Percentiles rank a stretch among this genome's conserved stretches.
phyloP scores from a whole-genome alignment of 2,888 invertebrate genomes.

The Megalurothrips usitatus region DNA sequence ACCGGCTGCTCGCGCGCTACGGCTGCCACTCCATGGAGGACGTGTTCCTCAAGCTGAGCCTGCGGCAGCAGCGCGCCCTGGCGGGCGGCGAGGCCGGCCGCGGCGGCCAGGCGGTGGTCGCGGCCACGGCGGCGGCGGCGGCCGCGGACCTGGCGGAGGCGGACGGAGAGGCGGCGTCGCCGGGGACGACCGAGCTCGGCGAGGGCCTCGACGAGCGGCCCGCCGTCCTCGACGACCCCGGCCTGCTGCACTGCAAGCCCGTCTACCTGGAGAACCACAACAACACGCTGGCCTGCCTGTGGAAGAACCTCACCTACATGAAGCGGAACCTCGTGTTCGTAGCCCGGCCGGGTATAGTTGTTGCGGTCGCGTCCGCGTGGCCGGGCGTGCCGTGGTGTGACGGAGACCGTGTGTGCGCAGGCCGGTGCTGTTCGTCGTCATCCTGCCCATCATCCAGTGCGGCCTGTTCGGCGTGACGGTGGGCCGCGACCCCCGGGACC shows the following conservation, averaged over 20 bases:
- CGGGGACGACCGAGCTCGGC: background rate
- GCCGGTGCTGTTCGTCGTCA: constrained; percentile 48
- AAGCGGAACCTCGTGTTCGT: background rate
- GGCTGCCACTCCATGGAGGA: constrained; percentile 46
- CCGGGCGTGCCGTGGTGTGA: no score
- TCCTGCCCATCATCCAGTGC: constrained; percentile 49
- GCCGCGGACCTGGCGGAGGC: background rate
- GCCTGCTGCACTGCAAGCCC: constrained; percentile 13
- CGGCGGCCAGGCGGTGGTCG: background rate
- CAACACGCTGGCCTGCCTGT: background rate
- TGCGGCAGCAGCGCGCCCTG: constrained; percentile 28
- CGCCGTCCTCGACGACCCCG: background rate
- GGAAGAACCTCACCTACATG: constrained; percentile 3
- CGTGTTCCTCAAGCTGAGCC: constrained; percentile 48
- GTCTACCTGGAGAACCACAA: background rate
- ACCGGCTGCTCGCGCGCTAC: constrained; percentile 42
- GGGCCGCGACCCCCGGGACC: constrained; percentile 44
- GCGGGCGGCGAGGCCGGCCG: constrained; percentile 27
- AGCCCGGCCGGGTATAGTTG: background rate
- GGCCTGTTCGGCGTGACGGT: constrained; percentile 50
- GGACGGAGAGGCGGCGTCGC: background rate
- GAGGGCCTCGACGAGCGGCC: background rate
- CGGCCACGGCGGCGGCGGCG: background rate
- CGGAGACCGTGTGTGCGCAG: constrained; percentile 38
- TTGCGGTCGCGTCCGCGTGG: no score